These are phyloP conservation scores for Malacoctenus gilli DNA, from an alignment of 2,797 vertebrate genomes.

Conservation along the genomic window DNA sequence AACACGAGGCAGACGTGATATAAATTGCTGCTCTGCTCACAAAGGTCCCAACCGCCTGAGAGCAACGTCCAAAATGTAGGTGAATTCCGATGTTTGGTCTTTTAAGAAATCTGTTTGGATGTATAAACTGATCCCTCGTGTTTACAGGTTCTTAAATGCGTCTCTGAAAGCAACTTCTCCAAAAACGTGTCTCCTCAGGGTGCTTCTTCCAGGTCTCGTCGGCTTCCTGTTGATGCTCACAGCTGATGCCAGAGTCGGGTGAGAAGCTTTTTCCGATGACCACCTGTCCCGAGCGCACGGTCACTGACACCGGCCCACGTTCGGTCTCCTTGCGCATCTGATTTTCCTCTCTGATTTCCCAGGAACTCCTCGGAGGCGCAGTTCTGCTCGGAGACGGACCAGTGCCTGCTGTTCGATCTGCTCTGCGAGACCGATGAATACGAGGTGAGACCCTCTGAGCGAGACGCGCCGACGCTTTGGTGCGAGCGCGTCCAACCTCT, in stretches of 20 bases:
- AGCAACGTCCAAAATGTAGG: constrained; percentile 61
- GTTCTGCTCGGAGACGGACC: constrained; percentile 69
- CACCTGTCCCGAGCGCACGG: too few relatives aligned
- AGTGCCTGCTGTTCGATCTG: constrained; percentile 74
- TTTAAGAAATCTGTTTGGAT: neutral
- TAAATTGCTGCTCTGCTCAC: constrained; percentile 50
- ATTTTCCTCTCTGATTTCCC: constrained; percentile 21
- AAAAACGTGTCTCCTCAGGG: constrained; percentile 54
- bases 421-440: constrained; percentile 62
- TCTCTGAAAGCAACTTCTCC: too few relatives aligned
- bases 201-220: constrained; percentile 62
- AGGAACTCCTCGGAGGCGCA: constrained; percentile 62
- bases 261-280: too few relatives aligned
- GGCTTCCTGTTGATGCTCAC: constrained; percentile 68
- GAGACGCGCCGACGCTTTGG: too few relatives aligned
- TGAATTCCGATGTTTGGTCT: constrained; percentile 14
- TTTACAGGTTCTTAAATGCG: too few relatives aligned
- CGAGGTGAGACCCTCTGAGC: constrained; percentile 80
- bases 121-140: too few relatives aligned
- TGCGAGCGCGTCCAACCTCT: too few relatives aligned
- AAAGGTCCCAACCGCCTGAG: neutral
- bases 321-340: neutral
- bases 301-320: too few relatives aligned
- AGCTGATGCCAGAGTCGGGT: constrained; percentile 78
- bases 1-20: constrained; percentile 46